Evolutionary conservation across 1,140 invertebrate species (phyloP), one percentile per base, ranked within the genome.

Genomic region (Alviniconcha marisindica): DNA sequence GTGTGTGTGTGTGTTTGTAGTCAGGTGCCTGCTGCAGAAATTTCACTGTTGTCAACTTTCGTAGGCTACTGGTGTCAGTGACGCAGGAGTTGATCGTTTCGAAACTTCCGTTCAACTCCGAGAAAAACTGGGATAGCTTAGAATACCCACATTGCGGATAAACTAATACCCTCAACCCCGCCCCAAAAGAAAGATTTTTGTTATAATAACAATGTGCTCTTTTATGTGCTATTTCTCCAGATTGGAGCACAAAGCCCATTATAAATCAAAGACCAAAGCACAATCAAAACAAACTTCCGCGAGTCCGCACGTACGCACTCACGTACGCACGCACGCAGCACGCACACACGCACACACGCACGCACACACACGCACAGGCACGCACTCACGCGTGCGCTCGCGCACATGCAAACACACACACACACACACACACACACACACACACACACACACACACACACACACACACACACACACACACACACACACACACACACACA

Each of bases 281-380:
- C 21, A 66, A 5, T 12, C 18, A 21, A 66, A 7, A 66, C 60
- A 66, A 7, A 66, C 28, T 12, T n/a, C 10, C 60, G n/a, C 60
- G n/a, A 7, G n/a, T n/a, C 10, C 60, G n/a, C 60, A 66, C 60
- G n/a, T n/a, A 66, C 60, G n/a, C 60, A 66, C 60, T 12, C 60
- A 66, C 60, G n/a, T n/a, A 66, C 60, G n/a, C 60, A 66, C 60
- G n/a, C 60, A 66, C 60, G n/a, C 60, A 66, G n/a, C 60, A 66
- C 60, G n/a, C 60, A 66, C 60, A 66, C 60, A 66, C 60, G n/a
- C 60, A 66, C 60, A 66, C 60, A 66, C 60, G n/a, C 60, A 66
- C 60, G n/a, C 60, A 66, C 60, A 66, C 60, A 66, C 60, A 66
- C 60, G n/a, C 60, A 66, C 60, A 66, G 14, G n/a, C 21, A 66